Percentiles rank a stretch among this genome's conserved stretches.
Evolutionary conservation across 2,888 invertebrate species (phyloP).

Genomic region (Spialia ferax): DNA sequence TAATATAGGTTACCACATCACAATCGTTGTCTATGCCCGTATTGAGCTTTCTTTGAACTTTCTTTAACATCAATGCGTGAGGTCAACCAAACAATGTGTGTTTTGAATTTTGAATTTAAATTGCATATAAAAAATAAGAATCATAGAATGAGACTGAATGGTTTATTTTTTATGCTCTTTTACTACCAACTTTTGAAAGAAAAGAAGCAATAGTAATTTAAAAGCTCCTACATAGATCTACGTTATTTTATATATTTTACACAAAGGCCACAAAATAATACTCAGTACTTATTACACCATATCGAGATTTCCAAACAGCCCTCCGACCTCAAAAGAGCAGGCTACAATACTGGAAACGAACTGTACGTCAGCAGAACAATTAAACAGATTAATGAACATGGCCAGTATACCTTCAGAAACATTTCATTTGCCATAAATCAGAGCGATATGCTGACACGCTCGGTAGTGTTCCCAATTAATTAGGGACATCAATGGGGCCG

Average conservation of each 20-base stretch:
- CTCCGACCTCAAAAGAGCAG: constrained; percentile 9
- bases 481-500: constrained; percentile 71
- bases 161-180: background rate
- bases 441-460: constrained; percentile 61
- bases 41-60: constrained; percentile 29
- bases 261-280: background rate
- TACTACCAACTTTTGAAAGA: background rate
- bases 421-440: constrained; percentile 72
- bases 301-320: constrained; percentile 19
- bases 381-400: constrained; percentile 68
- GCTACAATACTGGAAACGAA: constrained; percentile 50
- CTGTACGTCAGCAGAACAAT: constrained; percentile 62
- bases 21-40: constrained; percentile 34
- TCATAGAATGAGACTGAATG: background rate
- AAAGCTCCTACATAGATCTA: too few species aligned
- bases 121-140: constrained; percentile 16
- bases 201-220: background rate
- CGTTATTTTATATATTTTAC: too few species aligned
- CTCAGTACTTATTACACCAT: background rate
- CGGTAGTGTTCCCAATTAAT: constrained; percentile 74
- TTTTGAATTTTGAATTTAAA: constrained; percentile 35
- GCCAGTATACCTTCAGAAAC: constrained; percentile 57
- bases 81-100: constrained; percentile 32
- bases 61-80: constrained; percentile 22
- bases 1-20: constrained; percentile 56